phyloP scores from a whole-genome alignment of 2,113 vertebrate species.

The Rhizomys pruinosus region DNA sequence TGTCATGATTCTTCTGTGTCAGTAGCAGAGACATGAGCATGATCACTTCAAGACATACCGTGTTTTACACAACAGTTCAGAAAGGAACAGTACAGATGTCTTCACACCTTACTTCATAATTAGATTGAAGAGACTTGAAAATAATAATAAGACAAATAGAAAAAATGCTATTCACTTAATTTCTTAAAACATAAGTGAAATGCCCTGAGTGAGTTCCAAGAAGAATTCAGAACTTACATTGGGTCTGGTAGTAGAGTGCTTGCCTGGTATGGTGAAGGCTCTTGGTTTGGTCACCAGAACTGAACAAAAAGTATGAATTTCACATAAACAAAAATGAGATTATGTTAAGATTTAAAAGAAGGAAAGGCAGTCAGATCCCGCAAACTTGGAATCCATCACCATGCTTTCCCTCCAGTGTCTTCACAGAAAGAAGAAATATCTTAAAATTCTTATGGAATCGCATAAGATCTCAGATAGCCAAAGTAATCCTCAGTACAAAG shows the following conservation, averaged over 20 bases:
- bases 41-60: background rate
- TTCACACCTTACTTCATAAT: background rate
- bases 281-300: no score
- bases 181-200: conserved; percentile 3
- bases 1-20: background rate
- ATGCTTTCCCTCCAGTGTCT: no score
- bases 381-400: no score
- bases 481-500: no score
- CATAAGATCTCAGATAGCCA: no score
- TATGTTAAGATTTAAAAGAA: no score
- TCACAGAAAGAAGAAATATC: no score
- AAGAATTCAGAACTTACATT: background rate
- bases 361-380: no score
- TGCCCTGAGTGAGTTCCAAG: background rate
- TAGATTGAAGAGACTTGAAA: background rate
- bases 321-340: no score
- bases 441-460: no score
- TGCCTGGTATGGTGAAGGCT: background rate
- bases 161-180: background rate
- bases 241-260: background rate
- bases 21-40: background rate
- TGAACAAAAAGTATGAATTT: background rate
- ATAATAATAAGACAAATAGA: background rate
- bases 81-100: conserved; percentile 3
- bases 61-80: conserved; percentile 39